Percentiles rank a stretch among this genome's conserved stretches.
Conservation (phyloP, 2,888 invertebrate genomes). For the Ptychoptera contaminata region DNA sequence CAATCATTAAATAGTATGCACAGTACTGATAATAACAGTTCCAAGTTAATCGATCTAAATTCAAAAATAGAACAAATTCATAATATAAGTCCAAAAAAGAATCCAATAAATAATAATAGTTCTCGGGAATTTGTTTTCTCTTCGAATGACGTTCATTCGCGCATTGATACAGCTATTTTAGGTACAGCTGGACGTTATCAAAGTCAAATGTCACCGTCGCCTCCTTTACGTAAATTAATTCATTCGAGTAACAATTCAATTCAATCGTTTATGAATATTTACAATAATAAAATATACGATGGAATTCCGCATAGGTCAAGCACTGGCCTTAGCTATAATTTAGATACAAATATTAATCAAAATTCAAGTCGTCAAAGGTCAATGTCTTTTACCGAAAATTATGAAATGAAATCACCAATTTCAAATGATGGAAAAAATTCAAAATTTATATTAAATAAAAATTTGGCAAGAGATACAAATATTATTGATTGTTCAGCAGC, state of each 20-base stretch:
- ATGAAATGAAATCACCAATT: slow-evolving; percentile 24
- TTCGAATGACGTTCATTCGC: slow-evolving; percentile 15
- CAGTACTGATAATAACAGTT: not conserved
- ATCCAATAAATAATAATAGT: slow-evolving; percentile 9
- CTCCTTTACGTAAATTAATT: slow-evolving; percentile 21
- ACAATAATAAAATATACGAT: not conserved
- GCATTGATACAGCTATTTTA: slow-evolving; percentile 12
- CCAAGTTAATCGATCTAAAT: slow-evolving; percentile 1
- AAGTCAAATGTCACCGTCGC: slow-evolving; percentile 17
- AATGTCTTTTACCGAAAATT: slow-evolving; percentile 35
- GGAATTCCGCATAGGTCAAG: not conserved
- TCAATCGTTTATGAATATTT: slow-evolving; percentile 12
- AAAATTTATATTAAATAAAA: slow-evolving; percentile 3
- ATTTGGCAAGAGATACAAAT: not conserved
- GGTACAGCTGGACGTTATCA: slow-evolving; percentile 8
- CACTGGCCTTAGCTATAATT: no score
- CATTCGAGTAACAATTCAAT: slow-evolving; percentile 23
- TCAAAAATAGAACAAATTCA: not conserved
- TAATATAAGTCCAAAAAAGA: not conserved
- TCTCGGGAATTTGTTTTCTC: slow-evolving; percentile 10
- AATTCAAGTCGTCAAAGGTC: slow-evolving; percentile 29
- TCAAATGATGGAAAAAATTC: slow-evolving; percentile 17
- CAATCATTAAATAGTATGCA: no score
- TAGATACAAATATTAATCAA: slow-evolving; percentile 9
- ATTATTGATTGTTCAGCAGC: not conserved